Conservation (phyloP, 2,797 vertebrate species). For the Chromobotia macracanthus region DNA sequence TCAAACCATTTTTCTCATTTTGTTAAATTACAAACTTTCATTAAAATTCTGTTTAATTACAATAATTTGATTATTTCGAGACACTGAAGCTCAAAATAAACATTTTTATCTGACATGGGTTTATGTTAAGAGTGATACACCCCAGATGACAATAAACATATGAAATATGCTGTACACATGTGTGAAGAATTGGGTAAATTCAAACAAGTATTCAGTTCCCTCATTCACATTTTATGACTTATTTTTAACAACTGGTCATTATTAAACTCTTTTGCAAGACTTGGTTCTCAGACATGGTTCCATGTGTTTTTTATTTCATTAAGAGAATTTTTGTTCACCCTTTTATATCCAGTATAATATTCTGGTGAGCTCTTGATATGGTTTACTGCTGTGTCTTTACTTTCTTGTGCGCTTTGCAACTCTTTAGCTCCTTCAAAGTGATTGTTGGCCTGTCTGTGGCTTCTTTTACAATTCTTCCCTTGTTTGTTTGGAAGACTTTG, state of each 20-base stretch:
- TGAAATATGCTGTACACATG: too few species aligned
- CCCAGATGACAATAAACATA: too few species aligned
- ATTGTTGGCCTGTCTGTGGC: conserved; percentile 35
- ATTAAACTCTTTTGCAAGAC: too few species aligned
- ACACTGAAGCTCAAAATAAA: not conserved
- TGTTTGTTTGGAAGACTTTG: conserved; percentile 21
- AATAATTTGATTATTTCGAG: not conserved
- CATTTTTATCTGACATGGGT: not conserved
- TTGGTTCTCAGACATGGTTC: too few species aligned
- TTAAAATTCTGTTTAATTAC: not conserved
- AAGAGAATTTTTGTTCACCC: not conserved
- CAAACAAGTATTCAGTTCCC: too few species aligned
- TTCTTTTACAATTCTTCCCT: conserved; percentile 30
- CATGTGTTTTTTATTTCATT: not conserved
- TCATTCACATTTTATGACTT: too few species aligned
- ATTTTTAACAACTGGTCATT: too few species aligned
- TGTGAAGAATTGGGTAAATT: too few species aligned
- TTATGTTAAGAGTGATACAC: too few species aligned
- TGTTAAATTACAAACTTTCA: not conserved
- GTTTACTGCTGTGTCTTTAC: not conserved
- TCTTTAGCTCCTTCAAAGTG: conserved; percentile 33
- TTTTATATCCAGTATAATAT: not conserved
- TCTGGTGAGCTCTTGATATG: not conserved
- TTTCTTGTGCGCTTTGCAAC: conserved; percentile 14
- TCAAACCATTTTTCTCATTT: conserved; percentile 23